A percentile compares a stretch with the other conserved stretches of the same genome.
Conservation (phyloP, 2,113 vertebrate genomes). For the Myotis davidii region DNA sequence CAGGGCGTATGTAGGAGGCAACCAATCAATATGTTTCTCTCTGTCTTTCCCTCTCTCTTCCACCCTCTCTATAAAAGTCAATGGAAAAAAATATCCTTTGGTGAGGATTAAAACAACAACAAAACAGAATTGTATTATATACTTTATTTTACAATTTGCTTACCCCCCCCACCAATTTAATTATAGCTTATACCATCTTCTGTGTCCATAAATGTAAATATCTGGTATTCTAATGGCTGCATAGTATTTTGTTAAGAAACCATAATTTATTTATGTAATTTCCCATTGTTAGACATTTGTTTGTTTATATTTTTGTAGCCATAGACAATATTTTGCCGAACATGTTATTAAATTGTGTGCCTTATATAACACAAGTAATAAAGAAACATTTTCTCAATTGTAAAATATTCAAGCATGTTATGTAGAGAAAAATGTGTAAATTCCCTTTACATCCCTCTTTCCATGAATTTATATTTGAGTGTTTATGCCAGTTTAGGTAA, state of each 20-base stretch:
- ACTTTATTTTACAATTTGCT: neutral
- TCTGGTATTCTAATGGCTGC: neutral
- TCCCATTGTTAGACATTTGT: neutral
- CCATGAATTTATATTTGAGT: neutral
- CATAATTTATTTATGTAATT: neutral
- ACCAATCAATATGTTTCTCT: too few species aligned
- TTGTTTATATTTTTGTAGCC: neutral
- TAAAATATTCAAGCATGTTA: neutral
- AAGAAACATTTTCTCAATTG: neutral
- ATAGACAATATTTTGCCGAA: neutral
- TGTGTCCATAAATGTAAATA: neutral
- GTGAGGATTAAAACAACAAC: too few species aligned
- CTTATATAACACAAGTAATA: neutral
- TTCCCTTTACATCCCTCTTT: neutral
- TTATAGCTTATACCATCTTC: neutral
- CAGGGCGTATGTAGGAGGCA: too few species aligned
- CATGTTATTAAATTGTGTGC: neutral
- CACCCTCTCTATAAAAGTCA: too few species aligned
- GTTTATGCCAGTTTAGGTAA: neutral
- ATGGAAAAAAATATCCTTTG: too few species aligned
- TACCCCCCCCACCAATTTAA: neutral
- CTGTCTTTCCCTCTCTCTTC: too few species aligned
- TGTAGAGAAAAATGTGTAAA: neutral
- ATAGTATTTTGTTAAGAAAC: neutral
- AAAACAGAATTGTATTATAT: neutral